Evolutionary conservation across 2,797 vertebrate species (phyloP), one percentile per base, ranked within the genome.

Genomic region (Erethizon dorsatum): DNA sequence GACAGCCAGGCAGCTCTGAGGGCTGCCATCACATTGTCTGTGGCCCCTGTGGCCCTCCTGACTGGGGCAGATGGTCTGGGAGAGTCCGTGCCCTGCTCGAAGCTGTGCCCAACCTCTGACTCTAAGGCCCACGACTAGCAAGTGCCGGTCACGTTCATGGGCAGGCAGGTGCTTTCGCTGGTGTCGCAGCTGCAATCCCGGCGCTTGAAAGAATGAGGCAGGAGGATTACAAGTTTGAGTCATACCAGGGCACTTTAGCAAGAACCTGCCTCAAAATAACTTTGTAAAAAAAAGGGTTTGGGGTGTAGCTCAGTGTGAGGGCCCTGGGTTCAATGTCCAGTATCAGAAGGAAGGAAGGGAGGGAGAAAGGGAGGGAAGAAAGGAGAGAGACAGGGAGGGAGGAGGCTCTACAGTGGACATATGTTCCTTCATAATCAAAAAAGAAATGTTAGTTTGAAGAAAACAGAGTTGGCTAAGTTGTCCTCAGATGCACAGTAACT

Each of bases 391-490:
- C 8, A 22, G n/a, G 18, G n/a, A 73, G 37, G 5, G 45, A 14
- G n/a, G 7, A 28, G 26, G 45, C 37, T 18, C 75, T 87, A 5
- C 20, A 0, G 0, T 0, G 17, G 10, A 50, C 52, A 13, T 0
- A 69, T 1, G 7, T n/a, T 11, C n/a, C 63, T 50, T 47, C 61
- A 24, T 31, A 45, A 37, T 17, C 47, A 37, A 52, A 24, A 50
- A 56, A 47, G 84, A 89, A 94, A 71, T 5, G 17, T 59, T 45
- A 13, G 26, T 22, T 33, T 61, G 65, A 63, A 77, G 80, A 83
- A 24, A 91, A 57, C 54, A 59, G 84, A 57, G 15, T 17, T 33
- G 52, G 50, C 33, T 13, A 28, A 28, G 22, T 8, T 6, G 37
- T 31, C 33, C 10, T 22, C 2, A 1, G 47, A 1, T 9, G 12